A percentile compares a stretch with the other conserved stretches of the same genome.
phyloP scores from a whole-genome alignment of 2,888 invertebrate genomes.

The Euphydryas editha region DNA sequence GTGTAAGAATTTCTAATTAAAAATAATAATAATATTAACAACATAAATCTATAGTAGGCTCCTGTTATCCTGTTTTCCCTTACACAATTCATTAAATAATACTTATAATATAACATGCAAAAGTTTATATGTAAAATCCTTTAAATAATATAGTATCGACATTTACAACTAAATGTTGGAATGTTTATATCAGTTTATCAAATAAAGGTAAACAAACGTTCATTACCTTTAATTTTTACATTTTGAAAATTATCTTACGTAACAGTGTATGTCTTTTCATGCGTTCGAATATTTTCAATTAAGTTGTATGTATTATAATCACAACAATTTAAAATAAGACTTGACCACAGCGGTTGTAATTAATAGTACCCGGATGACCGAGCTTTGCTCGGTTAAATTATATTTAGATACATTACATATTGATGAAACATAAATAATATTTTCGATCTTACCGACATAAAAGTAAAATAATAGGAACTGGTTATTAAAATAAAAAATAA shows the following conservation, averaged over 20 bases:
- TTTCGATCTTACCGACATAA: too few relatives aligned
- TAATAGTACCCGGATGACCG: too few relatives aligned
- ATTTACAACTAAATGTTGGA: not conserved
- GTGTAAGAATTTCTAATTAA: too few relatives aligned
- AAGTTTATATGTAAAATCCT: not conserved
- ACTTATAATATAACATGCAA: not conserved
- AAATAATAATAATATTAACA: too few relatives aligned
- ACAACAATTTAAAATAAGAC: not conserved
- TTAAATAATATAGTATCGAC: not conserved
- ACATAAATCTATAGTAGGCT: not conserved
- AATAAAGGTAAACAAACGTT: constrained; percentile 6
- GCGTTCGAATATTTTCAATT: not conserved
- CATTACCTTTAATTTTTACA: not conserved
- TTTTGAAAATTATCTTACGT: not conserved
- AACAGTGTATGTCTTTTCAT: not conserved
- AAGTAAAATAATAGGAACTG: too few relatives aligned
- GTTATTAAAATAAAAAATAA: too few relatives aligned
- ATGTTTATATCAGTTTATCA: not conserved
- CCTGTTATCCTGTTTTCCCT: not conserved
- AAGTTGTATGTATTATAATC: not conserved
- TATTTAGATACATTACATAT: too few relatives aligned
- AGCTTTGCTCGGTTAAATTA: too few relatives aligned
- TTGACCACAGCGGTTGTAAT: constrained; percentile 15
- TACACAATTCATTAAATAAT: not conserved
- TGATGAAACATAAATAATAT: too few relatives aligned